Base-by-base conservation (phyloP, 1,140 invertebrate genomes). In the Panagrolaimus sp. region DNA sequence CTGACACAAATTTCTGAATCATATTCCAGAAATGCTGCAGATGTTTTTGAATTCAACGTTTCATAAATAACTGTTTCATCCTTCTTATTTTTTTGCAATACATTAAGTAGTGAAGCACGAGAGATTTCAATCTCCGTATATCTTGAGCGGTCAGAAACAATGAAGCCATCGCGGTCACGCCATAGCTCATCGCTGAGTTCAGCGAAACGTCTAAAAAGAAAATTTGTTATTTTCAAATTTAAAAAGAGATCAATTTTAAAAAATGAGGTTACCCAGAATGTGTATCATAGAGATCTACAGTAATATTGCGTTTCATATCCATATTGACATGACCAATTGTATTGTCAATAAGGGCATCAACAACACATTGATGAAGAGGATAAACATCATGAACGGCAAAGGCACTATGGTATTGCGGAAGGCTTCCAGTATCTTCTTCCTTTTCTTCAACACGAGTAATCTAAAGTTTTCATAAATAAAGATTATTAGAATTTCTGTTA, bases 351-450 rank as follows among this genome's bases (percentile, higher is more conserved):
- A 75, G 69, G 44, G 63, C 63, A 38, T 75, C 74, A 20, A 75
- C 42, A 25, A 75, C 66, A 47, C 71, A 69, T 67, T 78, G 76
- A 8, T 74, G 65, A 51, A 76, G 72, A 23, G 74, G 74, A 66
- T 66, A 62, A 9, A 43, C 76, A 14, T 27, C 47, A 11, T 66
- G 75, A 20, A 79, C 76, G 5, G 63, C 76, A 64, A 76, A 76
- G 20, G 76, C 74, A 25, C 61, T 64, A 47, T 73, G 75, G 48
- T 76, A 76, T 76, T 78, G 74, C 14, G 74, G 76, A 38, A 78
- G 63, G 25, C 66, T 65, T 11, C 31, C 38, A 5, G 78, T 43
- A 69, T 75, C 57, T 46, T 74, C 74, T 47, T 63, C 20, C 3
- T 76, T 14, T 14, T 63, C 43, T 16, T 14, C n/a, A 11, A 74